Evolutionary conservation across 92 coral and sea anemone genomes (phyloP).

Genomic region (Siderastrea radians): DNA sequence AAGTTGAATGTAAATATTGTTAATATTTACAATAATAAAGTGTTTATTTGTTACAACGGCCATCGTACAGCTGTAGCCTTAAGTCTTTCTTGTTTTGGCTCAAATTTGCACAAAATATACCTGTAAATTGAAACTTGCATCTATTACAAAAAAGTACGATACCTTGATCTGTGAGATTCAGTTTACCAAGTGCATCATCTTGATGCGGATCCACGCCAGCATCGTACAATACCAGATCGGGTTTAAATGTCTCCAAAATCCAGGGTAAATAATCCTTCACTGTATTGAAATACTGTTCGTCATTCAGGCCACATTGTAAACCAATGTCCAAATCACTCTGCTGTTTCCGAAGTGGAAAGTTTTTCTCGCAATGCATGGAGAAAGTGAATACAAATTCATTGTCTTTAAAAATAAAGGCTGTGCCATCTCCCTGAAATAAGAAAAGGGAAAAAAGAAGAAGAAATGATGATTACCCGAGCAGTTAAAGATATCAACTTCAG

Average conservation of each 20-base stretch:
- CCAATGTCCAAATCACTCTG: conserved; percentile 76
- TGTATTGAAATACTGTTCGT: conserved; percentile 61
- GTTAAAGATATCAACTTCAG: too few species aligned
- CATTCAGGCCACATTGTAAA: conserved; percentile 65
- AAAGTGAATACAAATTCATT: conserved; percentile 68
- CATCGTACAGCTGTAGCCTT: too few species aligned
- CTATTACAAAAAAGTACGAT: neutral
- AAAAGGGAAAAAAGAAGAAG: neutral
- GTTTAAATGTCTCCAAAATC: conserved; percentile 65
- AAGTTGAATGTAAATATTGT: too few species aligned
- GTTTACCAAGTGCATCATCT: conserved; percentile 76
- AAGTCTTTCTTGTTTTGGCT: too few species aligned
- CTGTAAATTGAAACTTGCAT: too few species aligned
- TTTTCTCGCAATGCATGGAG: conserved; percentile 78
- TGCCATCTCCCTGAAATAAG: conserved; percentile 74
- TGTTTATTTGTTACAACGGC: too few species aligned
- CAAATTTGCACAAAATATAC: neutral
- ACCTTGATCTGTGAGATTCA: conserved; percentile 81
- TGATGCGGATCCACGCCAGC: conserved; percentile 82
- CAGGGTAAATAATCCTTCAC: conserved; percentile 69
- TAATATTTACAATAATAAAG: too few species aligned
- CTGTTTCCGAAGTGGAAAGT: conserved; percentile 76
- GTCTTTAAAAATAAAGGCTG: conserved; percentile 73
- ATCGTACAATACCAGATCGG: conserved; percentile 77
- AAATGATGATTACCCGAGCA: neutral